phyloP scores from a whole-genome alignment of 2,797 vertebrate species.

The Coccyzus lansbergi region DNA sequence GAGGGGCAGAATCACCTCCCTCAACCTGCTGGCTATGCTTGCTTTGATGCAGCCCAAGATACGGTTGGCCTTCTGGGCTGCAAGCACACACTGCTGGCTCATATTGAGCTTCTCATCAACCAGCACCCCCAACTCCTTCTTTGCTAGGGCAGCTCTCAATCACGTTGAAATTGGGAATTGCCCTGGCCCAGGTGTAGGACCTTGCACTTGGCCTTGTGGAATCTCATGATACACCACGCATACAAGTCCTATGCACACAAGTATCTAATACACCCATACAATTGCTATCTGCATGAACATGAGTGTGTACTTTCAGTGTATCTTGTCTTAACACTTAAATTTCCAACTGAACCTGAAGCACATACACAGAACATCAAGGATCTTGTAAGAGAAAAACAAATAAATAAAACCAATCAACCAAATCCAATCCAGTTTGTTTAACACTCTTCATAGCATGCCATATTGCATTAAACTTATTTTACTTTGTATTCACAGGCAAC shows the following conservation, averaged over 20 bases:
- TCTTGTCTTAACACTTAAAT: neutral
- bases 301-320: neutral
- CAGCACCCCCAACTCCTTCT: too few relatives aligned
- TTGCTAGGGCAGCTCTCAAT: too few relatives aligned
- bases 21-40: too few relatives aligned
- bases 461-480: neutral
- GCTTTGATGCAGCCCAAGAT: too few relatives aligned
- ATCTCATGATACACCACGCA: neutral
- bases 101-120: too few relatives aligned
- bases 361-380: neutral
- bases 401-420: neutral
- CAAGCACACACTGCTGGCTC: too few relatives aligned
- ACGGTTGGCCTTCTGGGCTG: too few relatives aligned
- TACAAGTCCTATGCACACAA: neutral
- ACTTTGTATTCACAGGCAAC: neutral
- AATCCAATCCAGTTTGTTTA: neutral
- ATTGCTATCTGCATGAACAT: accelerated
- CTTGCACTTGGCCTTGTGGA: too few relatives aligned
- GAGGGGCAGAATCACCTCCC: too few relatives aligned
- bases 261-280: neutral
- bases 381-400: neutral
- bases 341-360: neutral
- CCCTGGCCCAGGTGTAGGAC: too few relatives aligned
- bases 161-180: too few relatives aligned
- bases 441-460: neutral